Evolutionary conservation across 2,797 vertebrate species (phyloP).

Genomic region (Presbytis comata): DNA sequence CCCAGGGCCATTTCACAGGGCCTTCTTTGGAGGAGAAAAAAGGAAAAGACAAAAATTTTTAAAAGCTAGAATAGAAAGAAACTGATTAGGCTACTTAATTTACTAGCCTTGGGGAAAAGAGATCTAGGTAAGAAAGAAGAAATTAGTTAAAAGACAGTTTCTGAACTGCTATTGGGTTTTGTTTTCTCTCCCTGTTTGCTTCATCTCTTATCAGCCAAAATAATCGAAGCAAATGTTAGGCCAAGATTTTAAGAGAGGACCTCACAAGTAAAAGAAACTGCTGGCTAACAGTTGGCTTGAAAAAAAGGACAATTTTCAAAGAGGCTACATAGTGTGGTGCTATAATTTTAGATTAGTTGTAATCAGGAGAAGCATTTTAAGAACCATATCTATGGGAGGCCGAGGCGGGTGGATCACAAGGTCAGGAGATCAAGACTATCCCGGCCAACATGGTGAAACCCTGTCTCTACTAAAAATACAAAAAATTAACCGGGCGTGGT

Average conservation of each 20-base stretch:
- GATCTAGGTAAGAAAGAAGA: conserved; percentile 37
- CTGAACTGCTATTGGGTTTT: not conserved
- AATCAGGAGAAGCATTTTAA: not conserved
- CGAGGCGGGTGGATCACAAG: no score
- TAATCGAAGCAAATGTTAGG: not conserved
- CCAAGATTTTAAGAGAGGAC: not conserved
- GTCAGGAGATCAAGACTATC: no score
- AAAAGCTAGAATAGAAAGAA: not conserved
- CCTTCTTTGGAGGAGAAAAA: not conserved
- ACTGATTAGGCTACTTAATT: not conserved
- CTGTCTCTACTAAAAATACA: no score
- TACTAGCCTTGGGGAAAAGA: not conserved
- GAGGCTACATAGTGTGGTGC: not conserved
- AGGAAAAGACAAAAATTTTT: not conserved
- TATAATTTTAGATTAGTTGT: not conserved
- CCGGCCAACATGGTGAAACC: no score
- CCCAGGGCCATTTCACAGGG: not conserved
- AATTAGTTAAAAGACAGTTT: not conserved
- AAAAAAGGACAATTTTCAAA: not conserved
- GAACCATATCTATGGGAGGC: not conserved
- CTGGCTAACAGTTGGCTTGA: not conserved
- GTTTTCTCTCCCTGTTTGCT: not conserved
- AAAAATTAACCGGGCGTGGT: no score
- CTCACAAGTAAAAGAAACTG: not conserved
- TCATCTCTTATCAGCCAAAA: not conserved